Conservation (phyloP, 1,140 invertebrate genomes). For the Atopsyche davidsoni region DNA sequence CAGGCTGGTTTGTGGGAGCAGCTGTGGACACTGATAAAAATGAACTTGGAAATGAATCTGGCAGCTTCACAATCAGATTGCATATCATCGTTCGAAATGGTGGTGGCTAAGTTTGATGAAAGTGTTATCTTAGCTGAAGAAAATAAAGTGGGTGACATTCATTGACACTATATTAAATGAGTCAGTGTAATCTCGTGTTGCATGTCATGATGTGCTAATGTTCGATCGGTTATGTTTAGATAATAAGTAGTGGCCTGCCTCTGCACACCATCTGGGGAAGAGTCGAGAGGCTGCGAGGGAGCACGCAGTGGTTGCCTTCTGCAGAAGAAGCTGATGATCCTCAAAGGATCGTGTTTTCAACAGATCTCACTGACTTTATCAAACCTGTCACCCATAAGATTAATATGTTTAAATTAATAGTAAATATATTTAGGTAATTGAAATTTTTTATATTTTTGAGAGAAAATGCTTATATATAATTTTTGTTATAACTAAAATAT, state of each 20-base stretch:
- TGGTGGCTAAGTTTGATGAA: conserved; percentile 17
- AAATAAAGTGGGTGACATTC: conserved; percentile 20
- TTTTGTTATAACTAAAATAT: neutral
- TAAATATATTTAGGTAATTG: conserved; percentile 27
- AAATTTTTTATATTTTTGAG: neutral
- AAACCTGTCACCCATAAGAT: conserved; percentile 22
- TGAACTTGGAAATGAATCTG: conserved; percentile 28
- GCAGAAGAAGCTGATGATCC: conserved; percentile 23
- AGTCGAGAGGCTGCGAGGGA: conserved; percentile 15
- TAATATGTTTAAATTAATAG: conserved; percentile 17
- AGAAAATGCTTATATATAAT: neutral
- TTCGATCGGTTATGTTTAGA: conserved; percentile 16
- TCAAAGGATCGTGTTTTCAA: conserved; percentile 26
- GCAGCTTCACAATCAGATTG: conserved; percentile 3
- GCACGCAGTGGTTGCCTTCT: conserved; percentile 21
- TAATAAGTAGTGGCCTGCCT: conserved; percentile 25
- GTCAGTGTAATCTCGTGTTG: neutral
- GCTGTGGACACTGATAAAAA: conserved; percentile 27
- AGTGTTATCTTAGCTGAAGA: conserved; percentile 18
- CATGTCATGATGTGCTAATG: neutral
- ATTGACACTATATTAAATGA: neutral
- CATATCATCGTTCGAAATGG: conserved; percentile 2
- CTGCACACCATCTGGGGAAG: conserved; percentile 25
- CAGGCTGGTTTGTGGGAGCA: conserved; percentile 29
- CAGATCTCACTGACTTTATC: conserved; percentile 26